Evolutionary conservation across 2,797 vertebrate species (phyloP).

Genomic region (Artibeus lituratus): DNA sequence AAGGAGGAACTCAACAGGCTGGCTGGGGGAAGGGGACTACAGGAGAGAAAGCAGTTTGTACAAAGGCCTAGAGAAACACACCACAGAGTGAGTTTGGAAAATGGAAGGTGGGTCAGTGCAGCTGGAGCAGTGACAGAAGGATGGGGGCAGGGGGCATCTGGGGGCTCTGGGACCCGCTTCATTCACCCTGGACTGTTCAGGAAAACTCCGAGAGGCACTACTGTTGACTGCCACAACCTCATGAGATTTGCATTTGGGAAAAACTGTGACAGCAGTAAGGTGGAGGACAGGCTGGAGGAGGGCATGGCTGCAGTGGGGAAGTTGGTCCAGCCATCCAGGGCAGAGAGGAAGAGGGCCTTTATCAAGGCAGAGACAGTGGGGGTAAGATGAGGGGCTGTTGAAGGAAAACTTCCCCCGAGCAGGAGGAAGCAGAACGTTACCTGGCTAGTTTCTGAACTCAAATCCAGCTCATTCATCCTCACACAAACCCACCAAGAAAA

Average conservation of each 20-base stretch:
- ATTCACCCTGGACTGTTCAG: not conserved
- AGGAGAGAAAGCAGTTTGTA: not conserved
- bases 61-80: not conserved
- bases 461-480: not conserved
- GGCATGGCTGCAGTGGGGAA: not conserved
- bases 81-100: not conserved
- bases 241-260: not conserved
- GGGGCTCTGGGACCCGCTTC: not conserved
- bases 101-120: not conserved
- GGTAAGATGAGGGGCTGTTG: not conserved
- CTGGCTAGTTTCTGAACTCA: not conserved
- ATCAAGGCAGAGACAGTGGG: not conserved
- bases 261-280: not conserved
- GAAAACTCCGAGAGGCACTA: not conserved
- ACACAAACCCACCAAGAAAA: not conserved
- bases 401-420: not conserved
- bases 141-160: not conserved
- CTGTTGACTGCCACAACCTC: not conserved
- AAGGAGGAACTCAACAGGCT: not conserved
- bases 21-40: not conserved
- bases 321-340: not conserved
- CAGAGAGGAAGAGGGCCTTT: not conserved
- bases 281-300: not conserved
- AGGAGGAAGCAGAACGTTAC: not conserved
- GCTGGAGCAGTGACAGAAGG: not conserved